Conservation (phyloP, 2,113 vertebrate species). For the Actenoides lindsayi region DNA sequence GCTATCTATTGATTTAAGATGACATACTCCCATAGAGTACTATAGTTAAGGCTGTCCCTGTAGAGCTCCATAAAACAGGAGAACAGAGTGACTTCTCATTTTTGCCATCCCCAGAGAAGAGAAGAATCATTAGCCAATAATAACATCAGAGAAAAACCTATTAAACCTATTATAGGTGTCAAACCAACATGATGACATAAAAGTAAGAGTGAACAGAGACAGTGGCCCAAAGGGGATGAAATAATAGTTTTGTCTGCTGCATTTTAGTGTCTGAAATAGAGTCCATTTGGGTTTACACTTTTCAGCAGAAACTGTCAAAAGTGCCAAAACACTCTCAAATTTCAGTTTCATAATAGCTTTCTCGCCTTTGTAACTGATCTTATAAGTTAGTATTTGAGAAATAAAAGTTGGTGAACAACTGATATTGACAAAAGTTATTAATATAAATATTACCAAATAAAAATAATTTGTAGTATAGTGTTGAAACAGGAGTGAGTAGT, state of each 20-base stretch:
- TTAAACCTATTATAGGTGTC: constrained; percentile 50
- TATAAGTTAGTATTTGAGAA: constrained; percentile 42
- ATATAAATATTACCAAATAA: constrained; percentile 5
- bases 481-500: not conserved
- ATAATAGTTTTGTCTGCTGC: constrained; percentile 59
- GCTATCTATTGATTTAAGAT: constrained; percentile 42
- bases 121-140: constrained; percentile 60
- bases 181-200: constrained; percentile 49
- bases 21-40: not conserved
- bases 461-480: not conserved
- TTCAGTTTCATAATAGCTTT: constrained; percentile 43
- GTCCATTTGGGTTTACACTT: constrained; percentile 37
- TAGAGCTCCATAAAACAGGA: constrained; percentile 27
- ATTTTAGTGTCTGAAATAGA: constrained; percentile 29
- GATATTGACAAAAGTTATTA: not conserved
- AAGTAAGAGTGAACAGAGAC: constrained; percentile 28
- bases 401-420: constrained; percentile 20
- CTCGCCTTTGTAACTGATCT: constrained; percentile 59
- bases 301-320: constrained; percentile 47
- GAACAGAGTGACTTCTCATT: constrained; percentile 46
- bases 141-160: constrained; percentile 44
- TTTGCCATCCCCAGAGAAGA: constrained; percentile 36
- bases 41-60: not conserved
- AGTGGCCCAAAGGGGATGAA: constrained; percentile 17
- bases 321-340: constrained; percentile 38